Evolutionary conservation across 2,113 vertebrate species (phyloP), one percentile per base, ranked within the genome.

Genomic region (Microcebus murinus): DNA sequence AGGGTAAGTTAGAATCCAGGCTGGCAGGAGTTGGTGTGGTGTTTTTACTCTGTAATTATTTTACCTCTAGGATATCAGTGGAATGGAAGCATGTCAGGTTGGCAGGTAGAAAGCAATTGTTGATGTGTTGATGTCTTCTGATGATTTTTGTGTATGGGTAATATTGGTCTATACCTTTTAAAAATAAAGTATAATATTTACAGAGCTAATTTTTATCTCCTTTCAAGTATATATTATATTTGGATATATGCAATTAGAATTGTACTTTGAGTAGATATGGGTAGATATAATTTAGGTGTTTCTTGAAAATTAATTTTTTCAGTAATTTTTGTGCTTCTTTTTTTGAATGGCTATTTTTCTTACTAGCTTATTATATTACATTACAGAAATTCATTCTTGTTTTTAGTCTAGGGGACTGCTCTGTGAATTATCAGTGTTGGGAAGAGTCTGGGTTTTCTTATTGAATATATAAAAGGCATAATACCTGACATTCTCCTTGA

Each of bases 221-320:
- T 91, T 79, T 92, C 13, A 96, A 36, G 18, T 63, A 31, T 31
- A 45, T 74, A 18, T 70, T 94, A 48, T 90, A 81, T 82, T 87
- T 90, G 31, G 87, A 39, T 81, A 81, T 12, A 34, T 55, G 1
- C 31, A 85, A n/a, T 91, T 93, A 87, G 23, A 90, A 87, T 36
- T 87, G 14, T 63, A 84, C 29, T 83, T 95, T 81, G 55, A 87
- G 18, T 82, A 82, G 59, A 82, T 93, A 18, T 84, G 27, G 17
- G 1, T 79, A 84, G 55, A 34, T 95, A 67, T 20, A 84, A 80
- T 63, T 92, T 87, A 12, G 67, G 31, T 0, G 0, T 59, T 65
- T 96, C 87, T 65, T 77, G 10, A 94, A 73, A 70, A 82, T 73
- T 96, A 85, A 50, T 91, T 77, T 36, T 79, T 57, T 74, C 57